phyloP scores from a whole-genome alignment of 2,888 invertebrate species.

The Palloptera scutellata region DNA sequence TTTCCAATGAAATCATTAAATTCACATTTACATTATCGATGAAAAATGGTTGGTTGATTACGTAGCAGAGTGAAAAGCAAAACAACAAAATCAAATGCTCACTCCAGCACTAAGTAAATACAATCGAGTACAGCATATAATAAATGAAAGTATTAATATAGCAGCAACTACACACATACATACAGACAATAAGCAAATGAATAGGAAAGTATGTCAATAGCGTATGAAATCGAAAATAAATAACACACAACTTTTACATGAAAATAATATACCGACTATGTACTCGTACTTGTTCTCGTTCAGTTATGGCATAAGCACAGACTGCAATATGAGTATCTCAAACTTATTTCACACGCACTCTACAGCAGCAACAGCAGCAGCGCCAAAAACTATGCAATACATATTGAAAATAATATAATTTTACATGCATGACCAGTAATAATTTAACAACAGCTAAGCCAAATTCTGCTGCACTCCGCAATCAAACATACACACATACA shows the following conservation, averaged over 20 bases:
- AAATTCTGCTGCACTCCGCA: neutral
- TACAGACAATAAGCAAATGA: neutral
- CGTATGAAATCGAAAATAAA: constrained; percentile 1
- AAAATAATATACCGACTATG: neutral
- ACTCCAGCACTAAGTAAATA: no score
- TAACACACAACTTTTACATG: neutral
- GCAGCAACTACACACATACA: neutral
- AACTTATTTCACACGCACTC: neutral
- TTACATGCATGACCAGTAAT: constrained; percentile 34
- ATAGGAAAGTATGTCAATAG: neutral
- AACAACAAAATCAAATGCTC: no score
- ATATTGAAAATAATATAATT: constrained; percentile 22
- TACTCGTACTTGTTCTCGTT: neutral
- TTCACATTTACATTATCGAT: no score
- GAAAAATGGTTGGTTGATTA: no score
- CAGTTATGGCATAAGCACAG: neutral
- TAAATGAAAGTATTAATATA: no score
- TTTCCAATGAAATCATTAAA: no score
- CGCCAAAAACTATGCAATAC: constrained; percentile 26
- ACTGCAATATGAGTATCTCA: neutral
- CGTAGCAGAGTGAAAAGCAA: no score
- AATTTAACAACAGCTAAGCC: constrained; percentile 20
- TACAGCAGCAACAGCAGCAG: neutral
- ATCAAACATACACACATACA: neutral
- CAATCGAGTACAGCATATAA: no score